phyloP scores from a whole-genome alignment of 2,113 vertebrate species.

The human region DNA sequence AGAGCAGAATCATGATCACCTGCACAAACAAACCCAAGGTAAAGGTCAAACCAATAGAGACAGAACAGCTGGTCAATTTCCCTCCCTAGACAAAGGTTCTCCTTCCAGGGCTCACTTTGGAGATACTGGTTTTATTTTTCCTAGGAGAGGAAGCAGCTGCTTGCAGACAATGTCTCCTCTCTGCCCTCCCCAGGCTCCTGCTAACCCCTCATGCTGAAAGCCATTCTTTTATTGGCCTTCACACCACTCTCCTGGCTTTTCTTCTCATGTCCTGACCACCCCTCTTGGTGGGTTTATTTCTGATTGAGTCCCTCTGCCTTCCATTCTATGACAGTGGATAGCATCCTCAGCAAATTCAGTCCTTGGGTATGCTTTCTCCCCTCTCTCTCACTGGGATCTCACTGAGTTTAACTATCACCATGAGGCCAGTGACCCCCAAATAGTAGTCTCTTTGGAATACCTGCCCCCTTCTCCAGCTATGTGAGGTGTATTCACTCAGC shows the following conservation, averaged over 20 bases:
- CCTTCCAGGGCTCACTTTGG: not conserved
- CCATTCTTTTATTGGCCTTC: not conserved
- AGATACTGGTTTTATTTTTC: not conserved
- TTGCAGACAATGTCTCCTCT: not conserved
- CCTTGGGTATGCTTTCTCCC: not conserved
- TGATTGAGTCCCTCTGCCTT: not conserved
- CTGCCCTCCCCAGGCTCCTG: not conserved
- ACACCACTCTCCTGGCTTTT: not conserved
- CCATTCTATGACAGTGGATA: not conserved
- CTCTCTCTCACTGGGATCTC: not conserved
- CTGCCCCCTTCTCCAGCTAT: not conserved
- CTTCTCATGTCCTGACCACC: not conserved
- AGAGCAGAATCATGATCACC: not conserved
- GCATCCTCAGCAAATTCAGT: not conserved
- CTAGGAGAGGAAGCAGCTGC: not conserved
- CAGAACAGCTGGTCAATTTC: no score
- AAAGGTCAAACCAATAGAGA: not conserved
- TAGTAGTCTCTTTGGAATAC: not conserved
- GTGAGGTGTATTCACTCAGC: not conserved
- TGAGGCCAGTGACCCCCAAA: not conserved
- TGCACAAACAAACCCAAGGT: not conserved
- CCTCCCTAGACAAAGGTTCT: not conserved
- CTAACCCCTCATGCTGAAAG: not conserved
- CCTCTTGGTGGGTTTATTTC: not conserved
- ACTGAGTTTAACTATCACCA: not conserved